Conservation (phyloP, 2,797 vertebrate genomes). For the Champsocephalus gunnari region DNA sequence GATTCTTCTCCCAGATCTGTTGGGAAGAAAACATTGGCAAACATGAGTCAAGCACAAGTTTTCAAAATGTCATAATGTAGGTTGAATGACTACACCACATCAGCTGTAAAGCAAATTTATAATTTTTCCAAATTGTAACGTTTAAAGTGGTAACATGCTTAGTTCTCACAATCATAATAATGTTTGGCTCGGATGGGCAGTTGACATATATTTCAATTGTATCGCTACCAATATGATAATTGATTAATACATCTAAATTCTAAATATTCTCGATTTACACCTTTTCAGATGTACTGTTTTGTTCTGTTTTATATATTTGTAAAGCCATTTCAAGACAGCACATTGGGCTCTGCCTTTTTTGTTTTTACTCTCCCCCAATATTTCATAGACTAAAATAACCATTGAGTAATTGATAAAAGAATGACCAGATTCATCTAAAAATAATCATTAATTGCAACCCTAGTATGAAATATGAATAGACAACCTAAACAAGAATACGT, state of each 20-base stretch:
- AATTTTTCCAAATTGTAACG: background rate
- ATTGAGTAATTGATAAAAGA: background rate
- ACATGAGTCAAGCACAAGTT: background rate
- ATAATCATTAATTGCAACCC: background rate
- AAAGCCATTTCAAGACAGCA: background rate
- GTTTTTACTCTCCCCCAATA: background rate
- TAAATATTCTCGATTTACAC: background rate
- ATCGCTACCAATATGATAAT: background rate
- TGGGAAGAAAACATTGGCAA: slow-evolving; percentile 11
- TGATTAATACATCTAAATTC: background rate
- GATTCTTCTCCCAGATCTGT: slow-evolving; percentile 90
- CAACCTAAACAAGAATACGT: background rate
- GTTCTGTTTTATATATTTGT: background rate
- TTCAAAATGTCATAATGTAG: background rate
- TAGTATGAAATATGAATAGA: background rate
- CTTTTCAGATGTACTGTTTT: background rate
- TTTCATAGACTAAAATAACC: background rate
- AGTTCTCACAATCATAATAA: background rate
- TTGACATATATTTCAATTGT: background rate
- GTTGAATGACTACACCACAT: background rate
- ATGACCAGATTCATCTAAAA: background rate
- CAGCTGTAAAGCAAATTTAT: slow-evolving; percentile 8
- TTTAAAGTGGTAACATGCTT: background rate
- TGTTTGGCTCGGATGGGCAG: background rate
- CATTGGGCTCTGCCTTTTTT: background rate